phyloP scores from a whole-genome alignment of 64 coral and sea anemone species.

The Pocillopora damicornis region DNA sequence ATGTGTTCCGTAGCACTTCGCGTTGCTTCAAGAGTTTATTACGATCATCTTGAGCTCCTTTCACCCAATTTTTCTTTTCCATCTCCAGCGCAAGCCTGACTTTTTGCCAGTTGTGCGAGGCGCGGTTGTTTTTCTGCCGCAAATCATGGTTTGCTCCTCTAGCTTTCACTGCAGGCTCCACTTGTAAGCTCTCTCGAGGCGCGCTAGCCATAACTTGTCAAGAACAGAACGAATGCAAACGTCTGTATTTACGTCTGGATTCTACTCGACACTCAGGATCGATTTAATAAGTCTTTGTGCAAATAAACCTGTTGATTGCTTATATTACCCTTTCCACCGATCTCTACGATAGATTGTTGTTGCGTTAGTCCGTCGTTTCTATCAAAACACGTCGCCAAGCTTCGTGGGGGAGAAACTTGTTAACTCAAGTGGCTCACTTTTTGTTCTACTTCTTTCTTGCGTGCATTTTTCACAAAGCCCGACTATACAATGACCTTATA shows the following conservation, averaged over 20 bases:
- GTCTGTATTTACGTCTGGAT: slow-evolving; percentile 23
- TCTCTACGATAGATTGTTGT: not conserved
- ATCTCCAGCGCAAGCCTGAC: not conserved
- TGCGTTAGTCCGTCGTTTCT: not conserved
- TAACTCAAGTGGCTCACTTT: not conserved
- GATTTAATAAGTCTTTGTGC: not conserved
- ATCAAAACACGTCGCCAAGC: not conserved
- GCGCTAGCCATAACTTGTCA: not conserved
- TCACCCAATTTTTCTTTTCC: not conserved
- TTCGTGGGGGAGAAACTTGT: not conserved
- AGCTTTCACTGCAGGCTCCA: slow-evolving; percentile 20
- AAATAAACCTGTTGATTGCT: not conserved
- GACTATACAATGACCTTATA: not conserved
- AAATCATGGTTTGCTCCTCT: slow-evolving; percentile 19
- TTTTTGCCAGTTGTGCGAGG: slow-evolving; percentile 24
- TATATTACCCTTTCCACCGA: not conserved
- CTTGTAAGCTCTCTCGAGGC: slow-evolving; percentile 24
- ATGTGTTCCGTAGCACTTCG: slow-evolving; percentile 8
- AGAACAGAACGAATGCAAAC: not conserved
- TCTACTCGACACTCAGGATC: not conserved
- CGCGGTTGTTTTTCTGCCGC: slow-evolving; percentile 28
- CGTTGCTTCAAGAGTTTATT: slow-evolving; percentile 33
- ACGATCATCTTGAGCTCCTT: slow-evolving; percentile 4
- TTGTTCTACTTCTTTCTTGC: slow-evolving; percentile 3
- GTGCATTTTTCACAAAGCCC: slow-evolving; percentile 8